phyloP scores from a whole-genome alignment of 2,797 vertebrate species.

The Anguilla pacifica region DNA sequence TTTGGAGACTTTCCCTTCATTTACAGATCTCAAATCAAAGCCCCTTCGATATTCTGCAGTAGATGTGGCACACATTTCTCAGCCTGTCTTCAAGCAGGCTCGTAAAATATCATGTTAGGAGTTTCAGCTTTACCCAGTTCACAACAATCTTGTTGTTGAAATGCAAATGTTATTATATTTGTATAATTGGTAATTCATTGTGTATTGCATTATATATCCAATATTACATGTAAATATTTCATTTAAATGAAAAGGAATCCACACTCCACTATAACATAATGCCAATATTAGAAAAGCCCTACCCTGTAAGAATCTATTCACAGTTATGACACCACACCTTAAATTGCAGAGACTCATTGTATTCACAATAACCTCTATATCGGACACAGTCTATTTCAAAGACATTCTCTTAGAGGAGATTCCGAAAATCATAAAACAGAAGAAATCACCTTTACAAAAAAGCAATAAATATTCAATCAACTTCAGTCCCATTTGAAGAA shows the following conservation, averaged over 20 bases:
- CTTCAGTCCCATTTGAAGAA: constrained; percentile 21
- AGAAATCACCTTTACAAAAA: constrained; percentile 21
- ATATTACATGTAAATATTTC: not conserved
- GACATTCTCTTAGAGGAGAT: not conserved
- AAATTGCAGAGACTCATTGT: not conserved
- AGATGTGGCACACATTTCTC: not conserved
- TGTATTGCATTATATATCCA: not conserved
- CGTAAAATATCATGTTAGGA: not conserved
- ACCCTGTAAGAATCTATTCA: not conserved
- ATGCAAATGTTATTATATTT: not conserved
- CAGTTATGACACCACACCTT: not conserved
- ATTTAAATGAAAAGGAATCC: not conserved
- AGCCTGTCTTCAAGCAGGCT: not conserved
- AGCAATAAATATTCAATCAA: constrained; percentile 27
- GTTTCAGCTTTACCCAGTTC: not conserved
- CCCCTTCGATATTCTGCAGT: constrained; percentile 23
- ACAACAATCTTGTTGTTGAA: not conserved
- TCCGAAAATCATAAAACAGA: constrained; percentile 18
- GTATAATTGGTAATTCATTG: not conserved
- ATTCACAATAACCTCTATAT: constrained; percentile 11
- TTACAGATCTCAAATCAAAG: constrained; percentile 22
- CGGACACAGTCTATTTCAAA: not conserved
- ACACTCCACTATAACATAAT: not conserved
- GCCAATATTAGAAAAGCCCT: not conserved
- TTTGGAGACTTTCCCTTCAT: constrained; percentile 23